Evolutionary conservation across 1,140 invertebrate genomes (phyloP).

Genomic region (Lysiphlebus fabarum): DNA sequence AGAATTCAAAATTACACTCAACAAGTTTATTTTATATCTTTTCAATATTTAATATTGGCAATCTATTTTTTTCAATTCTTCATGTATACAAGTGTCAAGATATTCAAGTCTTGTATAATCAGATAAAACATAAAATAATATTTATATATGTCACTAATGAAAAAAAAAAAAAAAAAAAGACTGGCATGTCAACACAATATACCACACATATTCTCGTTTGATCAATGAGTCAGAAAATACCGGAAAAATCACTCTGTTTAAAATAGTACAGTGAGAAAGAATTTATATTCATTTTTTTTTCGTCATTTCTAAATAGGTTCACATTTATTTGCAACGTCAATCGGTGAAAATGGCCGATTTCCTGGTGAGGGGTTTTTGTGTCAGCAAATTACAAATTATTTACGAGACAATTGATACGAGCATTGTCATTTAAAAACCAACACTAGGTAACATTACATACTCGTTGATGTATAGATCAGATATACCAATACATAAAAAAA

Average conservation of each 20-base stretch:
- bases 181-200: no score
- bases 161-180: neutral
- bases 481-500: neutral
- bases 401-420: constrained; percentile 15
- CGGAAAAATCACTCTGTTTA: constrained; percentile 10
- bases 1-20: neutral
- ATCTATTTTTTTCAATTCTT: no score
- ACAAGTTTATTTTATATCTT: neutral
- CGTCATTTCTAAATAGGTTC: constrained; percentile 31
- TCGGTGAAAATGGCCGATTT: constrained; percentile 34
- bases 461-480: constrained; percentile 8
- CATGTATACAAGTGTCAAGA: no score
- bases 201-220: neutral
- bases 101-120: no score
- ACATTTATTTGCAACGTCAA: constrained; percentile 26
- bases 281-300: neutral
- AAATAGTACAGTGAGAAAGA: constrained; percentile 1
- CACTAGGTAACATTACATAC: neutral
- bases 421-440: neutral
- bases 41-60: no score
- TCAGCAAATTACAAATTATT: constrained; percentile 13
- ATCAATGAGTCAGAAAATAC: constrained; percentile 7
- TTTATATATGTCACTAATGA: no score
- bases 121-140: no score
- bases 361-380: constrained; percentile 20